Conservation (phyloP, 2,888 invertebrate genomes). For the Callinectes sapidus region DNA sequence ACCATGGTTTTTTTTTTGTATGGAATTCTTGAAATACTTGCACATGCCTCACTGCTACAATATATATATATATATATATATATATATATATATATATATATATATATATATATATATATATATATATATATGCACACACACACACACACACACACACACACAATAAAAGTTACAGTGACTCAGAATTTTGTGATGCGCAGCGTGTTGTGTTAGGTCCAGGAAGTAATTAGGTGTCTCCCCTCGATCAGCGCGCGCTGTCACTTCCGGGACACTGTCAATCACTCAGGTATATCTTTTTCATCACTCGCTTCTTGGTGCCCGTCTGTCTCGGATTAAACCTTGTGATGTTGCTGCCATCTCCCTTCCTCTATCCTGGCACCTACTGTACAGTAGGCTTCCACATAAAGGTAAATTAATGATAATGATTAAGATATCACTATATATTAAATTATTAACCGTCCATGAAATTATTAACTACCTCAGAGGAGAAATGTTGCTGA, state of each 20-base stretch:
- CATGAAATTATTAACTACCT: background rate
- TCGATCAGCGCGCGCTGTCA: background rate
- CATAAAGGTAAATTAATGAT: background rate
- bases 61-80: conserved; percentile 29
- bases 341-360: background rate
- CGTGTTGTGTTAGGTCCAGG: background rate
- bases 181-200: background rate
- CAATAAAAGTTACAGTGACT: background rate
- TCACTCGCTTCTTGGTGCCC: conserved; percentile 23
- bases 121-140: background rate
- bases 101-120: conserved; percentile 11
- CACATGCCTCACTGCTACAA: background rate
- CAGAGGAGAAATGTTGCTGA: background rate
- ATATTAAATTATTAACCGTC: background rate
- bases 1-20: too few relatives aligned
- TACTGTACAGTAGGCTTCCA: background rate
- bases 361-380: background rate
- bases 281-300: conserved; percentile 46
- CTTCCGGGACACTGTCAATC: conserved; percentile 8
- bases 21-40: too few relatives aligned
- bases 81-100: conserved; percentile 22
- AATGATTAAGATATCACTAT: background rate
- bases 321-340: background rate
- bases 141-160: background rate
- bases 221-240: background rate